phyloP scores from a whole-genome alignment of 2,888 invertebrate genomes.

The Flexamia atlantica region DNA sequence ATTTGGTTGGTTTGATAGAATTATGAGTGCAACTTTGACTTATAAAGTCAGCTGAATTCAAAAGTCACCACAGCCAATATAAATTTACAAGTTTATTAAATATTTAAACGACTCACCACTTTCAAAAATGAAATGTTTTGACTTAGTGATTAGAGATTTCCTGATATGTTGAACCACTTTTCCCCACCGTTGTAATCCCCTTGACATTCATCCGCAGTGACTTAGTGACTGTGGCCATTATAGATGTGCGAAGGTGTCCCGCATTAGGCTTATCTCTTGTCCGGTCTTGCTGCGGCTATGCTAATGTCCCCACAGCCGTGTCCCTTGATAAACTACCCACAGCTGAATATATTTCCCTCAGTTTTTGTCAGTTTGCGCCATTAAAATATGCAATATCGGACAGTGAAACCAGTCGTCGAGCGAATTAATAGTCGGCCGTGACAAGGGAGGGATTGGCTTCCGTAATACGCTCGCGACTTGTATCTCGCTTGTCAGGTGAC shows the following conservation, averaged over 20 bases:
- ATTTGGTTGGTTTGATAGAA: too few relatives aligned
- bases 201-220: neutral
- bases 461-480: neutral
- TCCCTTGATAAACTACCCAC: slow-evolving; percentile 39
- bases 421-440: slow-evolving; percentile 18
- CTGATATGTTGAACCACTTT: too few relatives aligned
- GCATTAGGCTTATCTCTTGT: slow-evolving; percentile 39
- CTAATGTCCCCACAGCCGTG: slow-evolving; percentile 32
- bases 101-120: too few relatives aligned
- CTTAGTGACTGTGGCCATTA: neutral
- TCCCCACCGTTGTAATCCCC: too few relatives aligned
- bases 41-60: too few relatives aligned
- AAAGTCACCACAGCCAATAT: too few relatives aligned
- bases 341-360: slow-evolving; percentile 38
- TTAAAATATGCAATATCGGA: slow-evolving; percentile 50
- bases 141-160: too few relatives aligned
- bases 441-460: slow-evolving; percentile 15
- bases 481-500: neutral
- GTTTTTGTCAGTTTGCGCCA: slow-evolving; percentile 47
- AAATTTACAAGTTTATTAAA: too few relatives aligned
- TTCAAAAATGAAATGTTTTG: too few relatives aligned
- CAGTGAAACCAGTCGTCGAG: slow-evolving; percentile 34
- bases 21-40: too few relatives aligned
- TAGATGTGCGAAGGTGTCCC: slow-evolving; percentile 12
- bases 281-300: slow-evolving; percentile 48